Evolutionary conservation across 2,888 invertebrate species (phyloP).

Genomic region (Phytoseiulus persimilis): DNA sequence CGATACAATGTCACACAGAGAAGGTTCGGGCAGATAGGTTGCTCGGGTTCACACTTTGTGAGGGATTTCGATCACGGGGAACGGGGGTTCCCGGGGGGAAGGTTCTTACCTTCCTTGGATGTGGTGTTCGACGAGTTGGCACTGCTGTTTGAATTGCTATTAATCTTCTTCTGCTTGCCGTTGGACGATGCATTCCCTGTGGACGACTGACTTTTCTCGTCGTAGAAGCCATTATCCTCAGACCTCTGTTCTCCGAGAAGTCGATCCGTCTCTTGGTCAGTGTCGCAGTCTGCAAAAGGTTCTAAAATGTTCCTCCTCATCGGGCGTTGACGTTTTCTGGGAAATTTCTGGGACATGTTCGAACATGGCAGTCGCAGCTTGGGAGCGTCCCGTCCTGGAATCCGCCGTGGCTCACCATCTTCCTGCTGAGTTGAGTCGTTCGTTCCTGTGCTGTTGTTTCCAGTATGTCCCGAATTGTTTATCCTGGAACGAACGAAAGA

Average conservation of each 20-base stretch:
- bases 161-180: constrained; percentile 43
- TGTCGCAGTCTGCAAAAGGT: constrained; percentile 61
- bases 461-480: constrained; percentile 7
- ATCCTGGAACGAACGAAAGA: neutral
- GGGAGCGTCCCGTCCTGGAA: too few relatives aligned
- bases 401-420: constrained; percentile 9
- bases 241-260: constrained; percentile 80
- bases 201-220: constrained; percentile 43
- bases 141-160: constrained; percentile 40
- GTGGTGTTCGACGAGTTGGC: constrained; percentile 38
- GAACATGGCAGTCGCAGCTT: too few relatives aligned
- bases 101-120: constrained; percentile 1
- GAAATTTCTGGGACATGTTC: too few relatives aligned
- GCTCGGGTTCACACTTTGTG: neutral
- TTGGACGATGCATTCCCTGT: constrained; percentile 26
- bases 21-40: too few relatives aligned
- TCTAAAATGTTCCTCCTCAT: neutral
- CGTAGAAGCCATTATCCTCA: constrained; percentile 46
- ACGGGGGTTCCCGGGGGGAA: neutral
- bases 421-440: constrained; percentile 38
- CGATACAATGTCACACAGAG: too few relatives aligned
- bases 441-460: constrained; percentile 39
- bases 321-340: too few relatives aligned
- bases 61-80: neutral
- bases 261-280: constrained; percentile 93